These are phyloP conservation scores for Frieseomelitta varia DNA, from an alignment of 1,140 invertebrate genomes.

Conservation along the genomic window DNA sequence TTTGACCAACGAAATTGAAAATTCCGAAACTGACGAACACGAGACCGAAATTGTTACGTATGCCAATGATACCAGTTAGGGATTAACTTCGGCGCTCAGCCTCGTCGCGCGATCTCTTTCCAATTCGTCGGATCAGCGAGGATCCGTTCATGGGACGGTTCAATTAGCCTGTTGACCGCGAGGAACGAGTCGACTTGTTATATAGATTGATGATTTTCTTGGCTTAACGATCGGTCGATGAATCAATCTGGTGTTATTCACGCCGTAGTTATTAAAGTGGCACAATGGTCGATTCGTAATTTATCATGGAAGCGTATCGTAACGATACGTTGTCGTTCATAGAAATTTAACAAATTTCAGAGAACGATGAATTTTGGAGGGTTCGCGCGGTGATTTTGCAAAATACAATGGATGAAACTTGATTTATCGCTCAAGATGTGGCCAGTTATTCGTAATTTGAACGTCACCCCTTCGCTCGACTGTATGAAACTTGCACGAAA, in stretches of 20 bases:
- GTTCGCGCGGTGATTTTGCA: neutral
- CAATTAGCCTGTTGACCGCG: conserved; percentile 1
- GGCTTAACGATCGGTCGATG: neutral
- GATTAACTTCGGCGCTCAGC: no score
- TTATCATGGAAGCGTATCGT: neutral
- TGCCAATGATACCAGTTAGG: no score
- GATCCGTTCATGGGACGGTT: neutral
- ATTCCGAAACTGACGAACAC: no score
- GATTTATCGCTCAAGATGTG: no score
- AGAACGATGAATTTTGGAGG: neutral
- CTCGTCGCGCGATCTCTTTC: neutral
- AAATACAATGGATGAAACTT: neutral
- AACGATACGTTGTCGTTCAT: neutral
- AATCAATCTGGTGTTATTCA: neutral
- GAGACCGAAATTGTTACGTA: no score
- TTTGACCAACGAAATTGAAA: no score
- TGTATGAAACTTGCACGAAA: no score
- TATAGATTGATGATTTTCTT: neutral
- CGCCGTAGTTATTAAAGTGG: neutral
- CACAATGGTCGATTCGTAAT: neutral
- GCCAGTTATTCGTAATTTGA: no score
- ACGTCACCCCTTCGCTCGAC: no score
- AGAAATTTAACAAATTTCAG: neutral
- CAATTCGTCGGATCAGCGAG: neutral
- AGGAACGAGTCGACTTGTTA: neutral